Conservation (phyloP, 2,797 vertebrate genomes). For the Cheracebus regulus region DNA sequence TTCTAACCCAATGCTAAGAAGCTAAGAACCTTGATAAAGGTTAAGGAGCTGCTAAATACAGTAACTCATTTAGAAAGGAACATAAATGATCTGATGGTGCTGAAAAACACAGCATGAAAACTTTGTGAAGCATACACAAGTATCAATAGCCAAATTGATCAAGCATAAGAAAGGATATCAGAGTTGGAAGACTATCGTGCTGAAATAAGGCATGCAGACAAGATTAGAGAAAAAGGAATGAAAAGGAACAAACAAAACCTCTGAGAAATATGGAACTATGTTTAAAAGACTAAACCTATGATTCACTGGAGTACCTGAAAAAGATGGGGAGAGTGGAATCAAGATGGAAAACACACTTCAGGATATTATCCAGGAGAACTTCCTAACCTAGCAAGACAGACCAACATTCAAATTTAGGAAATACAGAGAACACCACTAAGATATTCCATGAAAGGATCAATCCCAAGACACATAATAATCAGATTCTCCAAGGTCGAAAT, state of each 20-base stretch:
- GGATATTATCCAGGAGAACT: background rate
- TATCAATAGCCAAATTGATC: background rate
- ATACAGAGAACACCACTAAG: background rate
- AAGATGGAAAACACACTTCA: background rate
- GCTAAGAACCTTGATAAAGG: background rate
- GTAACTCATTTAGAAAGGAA: background rate
- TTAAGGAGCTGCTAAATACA: background rate
- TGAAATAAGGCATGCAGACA: background rate
- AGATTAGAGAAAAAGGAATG: background rate
- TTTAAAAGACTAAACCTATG: background rate
- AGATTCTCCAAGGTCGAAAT: accelerated
- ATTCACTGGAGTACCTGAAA: background rate
- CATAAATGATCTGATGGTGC: background rate
- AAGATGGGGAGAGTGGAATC: accelerated
- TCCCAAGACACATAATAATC: background rate
- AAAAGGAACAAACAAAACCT: background rate
- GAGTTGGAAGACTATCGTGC: background rate
- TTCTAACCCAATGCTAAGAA: background rate
- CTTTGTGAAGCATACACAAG: background rate
- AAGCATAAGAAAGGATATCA: background rate
- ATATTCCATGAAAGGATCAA: no score
- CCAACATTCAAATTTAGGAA: background rate
- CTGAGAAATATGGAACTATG: background rate
- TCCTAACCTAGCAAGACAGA: background rate
- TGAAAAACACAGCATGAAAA: background rate